Percentiles rank a stretch among this genome's conserved stretches.
phyloP scores from a whole-genome alignment of 2,797 vertebrate species.

The Eulemur rubriventer region DNA sequence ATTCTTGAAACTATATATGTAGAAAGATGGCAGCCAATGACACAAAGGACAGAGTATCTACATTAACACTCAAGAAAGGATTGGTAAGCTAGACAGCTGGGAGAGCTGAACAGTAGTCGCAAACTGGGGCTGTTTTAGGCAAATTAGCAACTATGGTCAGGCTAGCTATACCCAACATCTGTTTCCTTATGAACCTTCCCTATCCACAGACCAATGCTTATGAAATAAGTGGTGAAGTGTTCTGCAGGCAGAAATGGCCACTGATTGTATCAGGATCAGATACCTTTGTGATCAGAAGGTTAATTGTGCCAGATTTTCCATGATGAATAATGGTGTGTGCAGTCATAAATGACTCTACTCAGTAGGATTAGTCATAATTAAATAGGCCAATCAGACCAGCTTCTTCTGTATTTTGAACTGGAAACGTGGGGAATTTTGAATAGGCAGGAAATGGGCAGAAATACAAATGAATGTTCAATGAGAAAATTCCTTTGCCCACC shows the following conservation, averaged over 20 bases:
- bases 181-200: not conserved
- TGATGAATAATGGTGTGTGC: not conserved
- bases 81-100: not conserved
- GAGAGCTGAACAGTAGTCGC: not conserved
- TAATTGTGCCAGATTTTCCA: not conserved
- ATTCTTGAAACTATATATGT: slow-evolving; percentile 10
- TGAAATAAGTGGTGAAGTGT: not conserved
- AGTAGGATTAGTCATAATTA: not conserved
- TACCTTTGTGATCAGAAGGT: not conserved
- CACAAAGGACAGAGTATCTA: not conserved
- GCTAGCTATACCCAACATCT: not conserved
- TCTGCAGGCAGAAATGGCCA: not conserved
- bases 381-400: not conserved
- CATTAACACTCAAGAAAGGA: not conserved
- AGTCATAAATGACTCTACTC: not conserved
- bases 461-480: not conserved
- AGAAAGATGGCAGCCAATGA: not conserved
- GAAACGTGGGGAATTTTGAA: not conserved
- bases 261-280: not conserved
- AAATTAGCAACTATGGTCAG: not conserved
- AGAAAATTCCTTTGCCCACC: not conserved
- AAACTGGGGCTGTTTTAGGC: not conserved
- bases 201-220: not conserved
- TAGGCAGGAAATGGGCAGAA: not conserved
- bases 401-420: not conserved